Conservation (phyloP, 2,797 vertebrate species). For the Peromyscus aztecus region DNA sequence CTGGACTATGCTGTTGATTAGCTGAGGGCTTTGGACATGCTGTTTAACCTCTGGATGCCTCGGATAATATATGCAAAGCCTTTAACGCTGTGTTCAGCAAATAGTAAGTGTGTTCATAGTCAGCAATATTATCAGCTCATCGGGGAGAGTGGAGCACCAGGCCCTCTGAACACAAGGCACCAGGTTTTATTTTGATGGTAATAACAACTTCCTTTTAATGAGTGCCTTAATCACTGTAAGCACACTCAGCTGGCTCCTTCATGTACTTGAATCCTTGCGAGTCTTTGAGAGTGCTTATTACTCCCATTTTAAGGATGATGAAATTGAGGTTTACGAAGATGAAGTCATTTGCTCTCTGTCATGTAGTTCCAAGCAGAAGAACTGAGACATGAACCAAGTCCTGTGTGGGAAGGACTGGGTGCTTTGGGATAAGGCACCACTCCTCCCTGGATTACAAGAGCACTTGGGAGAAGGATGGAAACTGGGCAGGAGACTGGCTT, state of each 20-base stretch:
- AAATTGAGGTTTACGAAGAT: constrained; percentile 28
- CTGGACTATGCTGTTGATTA: not conserved
- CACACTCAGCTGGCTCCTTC: constrained; percentile 14
- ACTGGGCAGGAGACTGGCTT: not conserved
- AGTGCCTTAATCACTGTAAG: not conserved
- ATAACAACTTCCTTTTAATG: constrained; percentile 36
- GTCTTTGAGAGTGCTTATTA: not conserved
- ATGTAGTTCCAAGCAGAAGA: not conserved
- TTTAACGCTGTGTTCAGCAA: constrained; percentile 22
- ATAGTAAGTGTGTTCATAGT: not conserved
- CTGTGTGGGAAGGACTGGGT: not conserved
- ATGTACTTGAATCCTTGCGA: not conserved
- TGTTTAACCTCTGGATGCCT: not conserved
- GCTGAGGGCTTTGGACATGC: not conserved
- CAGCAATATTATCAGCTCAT: not conserved
- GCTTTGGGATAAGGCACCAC: not conserved
- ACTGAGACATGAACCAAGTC: not conserved
- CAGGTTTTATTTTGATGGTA: constrained; percentile 39
- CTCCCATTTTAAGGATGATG: constrained; percentile 37
- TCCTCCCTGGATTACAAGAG: not conserved
- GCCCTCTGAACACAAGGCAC: not conserved
- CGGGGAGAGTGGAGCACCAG: not conserved
- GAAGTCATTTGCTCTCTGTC: constrained; percentile 6
- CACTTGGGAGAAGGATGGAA: not conserved
- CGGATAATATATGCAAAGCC: constrained; percentile 4